phyloP scores from a whole-genome alignment of 2,113 vertebrate species.

The Anolis sagrei region DNA sequence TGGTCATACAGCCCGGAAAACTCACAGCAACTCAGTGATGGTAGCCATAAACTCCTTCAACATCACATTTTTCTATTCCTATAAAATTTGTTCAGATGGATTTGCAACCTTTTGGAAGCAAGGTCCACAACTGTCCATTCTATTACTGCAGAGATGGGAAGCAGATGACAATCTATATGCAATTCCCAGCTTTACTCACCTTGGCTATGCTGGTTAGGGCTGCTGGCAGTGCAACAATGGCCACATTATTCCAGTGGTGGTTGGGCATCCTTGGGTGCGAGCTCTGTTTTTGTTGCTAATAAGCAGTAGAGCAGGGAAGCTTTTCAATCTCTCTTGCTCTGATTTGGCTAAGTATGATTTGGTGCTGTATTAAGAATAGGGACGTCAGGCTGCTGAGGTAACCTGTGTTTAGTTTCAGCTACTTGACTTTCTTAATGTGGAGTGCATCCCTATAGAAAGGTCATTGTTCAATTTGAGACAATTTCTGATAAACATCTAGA shows the following conservation, averaged over 20 bases:
- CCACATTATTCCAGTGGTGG: neutral
- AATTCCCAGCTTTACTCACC: too few species aligned
- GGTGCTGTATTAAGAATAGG: neutral
- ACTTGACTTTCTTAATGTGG: neutral
- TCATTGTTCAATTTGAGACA: too few species aligned
- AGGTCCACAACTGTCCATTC: neutral
- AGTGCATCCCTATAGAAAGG: neutral
- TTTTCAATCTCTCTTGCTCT: slow-evolving; percentile 2
- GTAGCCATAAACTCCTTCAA: too few species aligned
- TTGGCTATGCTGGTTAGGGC: too few species aligned
- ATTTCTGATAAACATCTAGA: too few species aligned
- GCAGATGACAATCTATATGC: too few species aligned
- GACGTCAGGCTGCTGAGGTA: neutral
- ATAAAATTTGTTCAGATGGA: too few species aligned
- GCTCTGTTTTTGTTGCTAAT: neutral
- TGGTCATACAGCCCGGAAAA: too few species aligned
- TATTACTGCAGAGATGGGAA: neutral
- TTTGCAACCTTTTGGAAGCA: too few species aligned
- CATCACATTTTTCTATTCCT: too few species aligned
- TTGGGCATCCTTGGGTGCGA: neutral
- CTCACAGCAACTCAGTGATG: too few species aligned
- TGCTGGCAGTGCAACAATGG: too few species aligned
- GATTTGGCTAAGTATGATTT: slow-evolving; percentile 23
- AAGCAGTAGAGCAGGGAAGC: neutral
- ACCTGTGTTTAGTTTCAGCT: neutral